These are phyloP conservation scores for Sebastes fasciatus DNA, from an alignment of 2,113 vertebrate species.

Conservation along the genomic window DNA sequence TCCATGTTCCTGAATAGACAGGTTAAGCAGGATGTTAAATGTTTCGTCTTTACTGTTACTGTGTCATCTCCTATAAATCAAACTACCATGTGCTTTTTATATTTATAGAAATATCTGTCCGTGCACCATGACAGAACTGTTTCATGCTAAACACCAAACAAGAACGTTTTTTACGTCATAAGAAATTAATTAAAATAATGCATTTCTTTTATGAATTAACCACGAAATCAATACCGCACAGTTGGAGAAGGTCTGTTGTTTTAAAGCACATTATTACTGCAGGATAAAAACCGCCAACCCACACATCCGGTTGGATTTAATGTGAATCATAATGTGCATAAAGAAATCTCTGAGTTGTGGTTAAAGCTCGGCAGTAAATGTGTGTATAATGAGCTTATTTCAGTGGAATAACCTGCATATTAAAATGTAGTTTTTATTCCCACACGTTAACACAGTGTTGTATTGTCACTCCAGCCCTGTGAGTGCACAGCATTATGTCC, in stretches of 20 bases:
- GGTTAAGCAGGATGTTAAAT: slow-evolving; percentile 3
- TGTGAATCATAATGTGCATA: slow-evolving; percentile 29
- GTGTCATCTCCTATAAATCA: neutral
- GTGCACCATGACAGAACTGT: slow-evolving; percentile 7
- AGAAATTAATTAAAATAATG: slow-evolving; percentile 1
- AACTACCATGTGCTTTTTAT: slow-evolving; percentile 38
- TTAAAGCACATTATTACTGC: slow-evolving; percentile 43
- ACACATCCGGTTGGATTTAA: slow-evolving; percentile 2
- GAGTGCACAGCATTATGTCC: neutral
- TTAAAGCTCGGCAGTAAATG: slow-evolving; percentile 17
- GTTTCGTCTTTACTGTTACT: neutral
- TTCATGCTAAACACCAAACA: slow-evolving; percentile 22
- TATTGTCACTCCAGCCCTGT: neutral
- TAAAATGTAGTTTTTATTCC: neutral
- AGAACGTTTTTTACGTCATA: neutral
- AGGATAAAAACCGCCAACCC: slow-evolving; percentile 1
- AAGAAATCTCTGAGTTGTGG: slow-evolving; percentile 3
- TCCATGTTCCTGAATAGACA: neutral
- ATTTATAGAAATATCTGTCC: slow-evolving; percentile 2
- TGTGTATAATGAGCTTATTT: slow-evolving; percentile 30
- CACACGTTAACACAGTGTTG: neutral
- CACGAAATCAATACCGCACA: slow-evolving; percentile 35
- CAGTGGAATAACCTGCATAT: slow-evolving; percentile 15
- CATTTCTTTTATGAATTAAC: slow-evolving; percentile 3
- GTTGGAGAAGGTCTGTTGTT: slow-evolving; percentile 45